Evolutionary conservation across 1,140 invertebrate species (phyloP), one percentile per base, ranked within the genome.

Genomic region (Aphaenogaster ashmeadi): DNA sequence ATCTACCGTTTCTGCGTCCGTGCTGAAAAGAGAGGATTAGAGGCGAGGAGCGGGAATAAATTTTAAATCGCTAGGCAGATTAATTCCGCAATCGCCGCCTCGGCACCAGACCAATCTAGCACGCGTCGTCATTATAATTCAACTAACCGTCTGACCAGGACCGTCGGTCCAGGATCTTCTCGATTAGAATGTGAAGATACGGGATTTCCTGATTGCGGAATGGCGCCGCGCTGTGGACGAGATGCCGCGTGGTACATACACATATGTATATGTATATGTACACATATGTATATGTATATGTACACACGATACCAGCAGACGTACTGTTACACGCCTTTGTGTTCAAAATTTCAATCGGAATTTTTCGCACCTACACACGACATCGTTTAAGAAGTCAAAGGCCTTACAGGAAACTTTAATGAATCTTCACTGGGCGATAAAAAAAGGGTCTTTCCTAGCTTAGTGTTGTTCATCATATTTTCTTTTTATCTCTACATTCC

Each of bases 171-270:
- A 80, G 75, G 58, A 64, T 67, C 33, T 33, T 78, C 75, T 66
- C 52, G 8, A 15, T 18, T 11, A 60, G 27, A 69, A 79, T 54
- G 13, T 58, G 80, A 44, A 56, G 56, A 60, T 50, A 52, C 52
- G 87, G 87, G 74, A 89, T 89, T 89, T 89, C 87, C 87, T 89
- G 81, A 88, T 85, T 89, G 54, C 50, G 18, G 41, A 69, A 80
- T 89, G 64, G 67, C 38, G 21, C 60, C 71, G 9, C 36, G 64
- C 15, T 33, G 41, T 58, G 21, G 27, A 77, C 33, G n/a, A 41
- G n/a, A 84, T 50, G 8, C 27, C 36, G n/a, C 67, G 58, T 79
- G 54, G 56, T n/a, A n/a, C n/a, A n/a, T 50, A 44, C 27, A 27
- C 27, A 27, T 54, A 50, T 15, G 13, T 60, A 21, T 50, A 64